A percentile compares a stretch with the other conserved stretches of the same genome.
Evolutionary conservation across 2,888 invertebrate species (phyloP).

Genomic region (Drosophila lacicola): DNA sequence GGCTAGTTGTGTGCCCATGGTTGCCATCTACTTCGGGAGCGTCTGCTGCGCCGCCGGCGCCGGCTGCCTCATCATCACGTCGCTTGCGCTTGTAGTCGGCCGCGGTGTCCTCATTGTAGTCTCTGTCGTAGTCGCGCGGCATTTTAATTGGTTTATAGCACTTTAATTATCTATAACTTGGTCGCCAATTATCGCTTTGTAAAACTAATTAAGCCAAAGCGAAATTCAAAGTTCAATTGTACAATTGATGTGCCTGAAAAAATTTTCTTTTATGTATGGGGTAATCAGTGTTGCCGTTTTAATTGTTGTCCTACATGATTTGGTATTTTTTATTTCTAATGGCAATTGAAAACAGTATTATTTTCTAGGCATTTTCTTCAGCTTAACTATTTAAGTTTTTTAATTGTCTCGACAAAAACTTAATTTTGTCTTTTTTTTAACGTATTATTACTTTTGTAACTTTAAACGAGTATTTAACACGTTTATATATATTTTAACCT

Average conservation of each 20-base stretch:
- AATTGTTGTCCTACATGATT: background rate
- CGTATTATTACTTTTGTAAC: too few relatives aligned
- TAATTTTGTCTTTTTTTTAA: background rate
- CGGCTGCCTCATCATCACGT: constrained; percentile 81
- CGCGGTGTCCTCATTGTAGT: constrained; percentile 83
- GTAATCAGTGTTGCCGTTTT: constrained; percentile 38
- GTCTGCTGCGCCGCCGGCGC: constrained; percentile 58
- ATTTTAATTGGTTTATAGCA: constrained; percentile 54
- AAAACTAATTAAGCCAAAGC: constrained; percentile 19
- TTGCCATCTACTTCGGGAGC: constrained; percentile 72
- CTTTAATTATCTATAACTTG: constrained; percentile 3
- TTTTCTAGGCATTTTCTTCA: too few relatives aligned
- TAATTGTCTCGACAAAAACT: background rate
- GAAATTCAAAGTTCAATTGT: constrained; percentile 38
- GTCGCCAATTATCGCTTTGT: constrained; percentile 13
- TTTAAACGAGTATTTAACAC: too few relatives aligned
- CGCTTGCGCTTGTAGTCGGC: constrained; percentile 83
- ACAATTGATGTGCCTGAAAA: constrained; percentile 40
- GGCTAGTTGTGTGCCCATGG: constrained; percentile 65
- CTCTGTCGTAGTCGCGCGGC: constrained; percentile 84
- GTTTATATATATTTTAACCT: background rate
- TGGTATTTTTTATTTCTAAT: constrained; percentile 5
- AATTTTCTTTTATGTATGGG: constrained; percentile 63
- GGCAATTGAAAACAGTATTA: background rate
- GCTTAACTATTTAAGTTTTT: too few relatives aligned